Evolutionary conservation across 1,140 invertebrate species (phyloP).

Genomic region (Zelostemma sp.): DNA sequence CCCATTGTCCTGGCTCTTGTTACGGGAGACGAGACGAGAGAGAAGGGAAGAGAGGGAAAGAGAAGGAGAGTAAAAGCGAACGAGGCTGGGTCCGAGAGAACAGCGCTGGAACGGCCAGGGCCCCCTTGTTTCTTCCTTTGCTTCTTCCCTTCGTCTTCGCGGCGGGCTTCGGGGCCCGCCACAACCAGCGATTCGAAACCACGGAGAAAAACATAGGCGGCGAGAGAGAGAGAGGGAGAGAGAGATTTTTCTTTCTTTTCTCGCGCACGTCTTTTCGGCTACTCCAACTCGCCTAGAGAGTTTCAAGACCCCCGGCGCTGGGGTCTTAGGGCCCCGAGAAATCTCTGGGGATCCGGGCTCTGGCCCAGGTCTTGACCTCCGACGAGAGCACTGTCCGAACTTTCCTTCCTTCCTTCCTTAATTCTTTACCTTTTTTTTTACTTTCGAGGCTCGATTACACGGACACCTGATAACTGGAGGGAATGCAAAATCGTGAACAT

Average conservation of each 20-base stretch:
- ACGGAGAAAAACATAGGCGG: slow-evolving; percentile 52
- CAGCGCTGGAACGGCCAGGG: slow-evolving; percentile 45
- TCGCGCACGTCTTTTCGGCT: no score
- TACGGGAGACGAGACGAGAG: slow-evolving; percentile 61
- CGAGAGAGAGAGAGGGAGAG: no score
- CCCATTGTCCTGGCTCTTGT: slow-evolving; percentile 69
- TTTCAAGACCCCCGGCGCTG: slow-evolving; percentile 53
- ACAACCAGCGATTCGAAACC: slow-evolving; percentile 52
- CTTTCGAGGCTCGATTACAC: neutral
- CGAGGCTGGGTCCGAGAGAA: slow-evolving; percentile 27
- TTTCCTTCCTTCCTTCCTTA: no score
- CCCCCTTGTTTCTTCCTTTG: slow-evolving; percentile 49
- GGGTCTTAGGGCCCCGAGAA: slow-evolving; percentile 43
- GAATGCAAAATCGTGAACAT: slow-evolving; percentile 8
- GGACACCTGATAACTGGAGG: neutral
- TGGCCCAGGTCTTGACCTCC: slow-evolving; percentile 30
- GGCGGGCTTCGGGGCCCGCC: no score
- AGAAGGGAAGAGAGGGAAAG: slow-evolving; percentile 52
- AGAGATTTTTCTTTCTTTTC: no score
- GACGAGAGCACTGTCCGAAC: no score
- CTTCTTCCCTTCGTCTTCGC: slow-evolving; percentile 39
- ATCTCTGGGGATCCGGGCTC: slow-evolving; percentile 12
- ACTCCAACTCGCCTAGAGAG: no score
- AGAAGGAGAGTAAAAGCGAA: slow-evolving; percentile 16
- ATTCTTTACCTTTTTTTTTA: no score